These are phyloP conservation scores for Lepidurus packardi DNA, from an alignment of 1,140 invertebrate genomes.

Conservation along the genomic window DNA sequence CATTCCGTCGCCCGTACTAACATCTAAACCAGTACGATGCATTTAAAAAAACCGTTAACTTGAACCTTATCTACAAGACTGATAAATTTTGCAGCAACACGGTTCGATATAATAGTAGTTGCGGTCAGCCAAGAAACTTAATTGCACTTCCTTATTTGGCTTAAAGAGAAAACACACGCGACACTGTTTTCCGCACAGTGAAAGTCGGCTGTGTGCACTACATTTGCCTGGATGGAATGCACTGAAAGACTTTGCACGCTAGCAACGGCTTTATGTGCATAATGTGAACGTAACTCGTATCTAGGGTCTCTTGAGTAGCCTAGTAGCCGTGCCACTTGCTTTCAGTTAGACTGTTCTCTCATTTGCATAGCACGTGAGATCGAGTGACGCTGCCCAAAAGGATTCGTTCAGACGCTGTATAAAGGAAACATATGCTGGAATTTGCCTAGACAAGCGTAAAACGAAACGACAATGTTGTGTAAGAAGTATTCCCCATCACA, in stretches of 20 bases:
- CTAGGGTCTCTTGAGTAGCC: not conserved
- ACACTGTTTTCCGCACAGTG: no score
- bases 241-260: no score
- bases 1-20: slow-evolving; percentile 21
- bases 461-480: not conserved
- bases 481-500: not conserved
- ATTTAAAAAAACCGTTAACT: not conserved
- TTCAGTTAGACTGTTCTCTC: not conserved
- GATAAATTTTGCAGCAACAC: no score
- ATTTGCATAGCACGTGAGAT: slow-evolving; percentile 12
- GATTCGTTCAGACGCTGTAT: not conserved
- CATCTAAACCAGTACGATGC: not conserved
- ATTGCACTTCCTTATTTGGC: no score
- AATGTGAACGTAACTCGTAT: no score
- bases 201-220: no score
- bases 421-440: not conserved
- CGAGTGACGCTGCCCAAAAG: not conserved
- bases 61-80: not conserved
- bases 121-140: no score
- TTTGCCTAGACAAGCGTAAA: slow-evolving; percentile 10
- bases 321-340: not conserved
- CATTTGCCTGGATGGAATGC: no score
- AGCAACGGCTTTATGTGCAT: no score
- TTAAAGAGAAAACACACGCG: no score
- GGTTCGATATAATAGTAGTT: no score